Conservation (phyloP, 1,140 invertebrate species). For the Odontomachus brunneus region DNA sequence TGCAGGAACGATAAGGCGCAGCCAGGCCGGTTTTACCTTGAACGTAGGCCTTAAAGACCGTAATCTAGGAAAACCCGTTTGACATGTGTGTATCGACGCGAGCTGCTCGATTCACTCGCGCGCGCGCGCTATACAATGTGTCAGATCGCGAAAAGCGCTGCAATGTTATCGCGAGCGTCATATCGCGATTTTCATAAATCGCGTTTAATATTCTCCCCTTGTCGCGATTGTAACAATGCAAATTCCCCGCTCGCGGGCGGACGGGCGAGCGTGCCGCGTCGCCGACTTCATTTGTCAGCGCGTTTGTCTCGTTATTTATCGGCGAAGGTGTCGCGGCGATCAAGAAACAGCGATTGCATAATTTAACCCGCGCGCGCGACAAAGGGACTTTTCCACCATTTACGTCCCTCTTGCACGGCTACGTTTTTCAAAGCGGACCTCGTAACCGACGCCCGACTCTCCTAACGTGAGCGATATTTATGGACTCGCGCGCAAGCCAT, state of each 20-base stretch:
- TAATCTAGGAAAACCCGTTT: slow-evolving; percentile 73
- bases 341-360: slow-evolving; percentile 32
- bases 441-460: background rate
- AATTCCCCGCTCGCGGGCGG: slow-evolving; percentile 18
- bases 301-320: slow-evolving; percentile 39
- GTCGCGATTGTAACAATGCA: slow-evolving; percentile 30
- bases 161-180: slow-evolving; percentile 8
- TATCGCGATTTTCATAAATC: slow-evolving; percentile 48
- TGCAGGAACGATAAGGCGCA: slow-evolving; percentile 61
- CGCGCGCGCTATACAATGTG: background rate
- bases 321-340: slow-evolving; percentile 5
- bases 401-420: background rate
- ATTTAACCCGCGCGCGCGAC: background rate
- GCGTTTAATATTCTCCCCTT: slow-evolving; percentile 31
- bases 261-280: slow-evolving; percentile 1
- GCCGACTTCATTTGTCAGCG: slow-evolving; percentile 36
- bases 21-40: slow-evolving; percentile 68
- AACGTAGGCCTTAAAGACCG: slow-evolving; percentile 67
- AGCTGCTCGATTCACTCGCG: slow-evolving; percentile 17
- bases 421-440: background rate
- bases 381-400: background rate
- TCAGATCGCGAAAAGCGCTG: slow-evolving; percentile 29
- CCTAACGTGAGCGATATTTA: background rate
- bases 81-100: slow-evolving; percentile 3
- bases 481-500: background rate